Conservation (phyloP, 2,888 invertebrate genomes). For the Dicycla oo region DNA sequence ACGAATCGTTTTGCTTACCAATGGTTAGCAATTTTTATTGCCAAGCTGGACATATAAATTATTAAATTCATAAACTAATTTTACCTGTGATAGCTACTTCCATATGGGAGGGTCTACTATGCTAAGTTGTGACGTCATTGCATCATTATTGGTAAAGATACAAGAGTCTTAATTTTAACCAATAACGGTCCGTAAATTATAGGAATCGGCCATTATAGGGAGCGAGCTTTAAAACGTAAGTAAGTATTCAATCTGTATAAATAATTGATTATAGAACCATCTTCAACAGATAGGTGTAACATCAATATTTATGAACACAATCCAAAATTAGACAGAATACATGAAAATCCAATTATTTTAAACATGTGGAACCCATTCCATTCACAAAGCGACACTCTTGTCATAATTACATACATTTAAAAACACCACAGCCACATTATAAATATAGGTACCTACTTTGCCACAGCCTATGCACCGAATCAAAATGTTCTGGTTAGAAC, state of each 20-base stretch:
- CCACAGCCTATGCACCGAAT: constrained; percentile 8
- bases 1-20: too few relatives aligned
- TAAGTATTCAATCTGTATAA: constrained; percentile 35
- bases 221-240: constrained; percentile 14
- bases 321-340: constrained; percentile 32
- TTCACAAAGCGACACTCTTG: constrained; percentile 39
- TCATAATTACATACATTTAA: constrained; percentile 44
- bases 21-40: too few relatives aligned
- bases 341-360: constrained; percentile 41
- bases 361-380: constrained; percentile 47
- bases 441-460: too few relatives aligned
- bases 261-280: constrained; percentile 27
- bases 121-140: too few relatives aligned
- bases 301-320: constrained; percentile 47
- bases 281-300: constrained; percentile 14
- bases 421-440: constrained; percentile 17
- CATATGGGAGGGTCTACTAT: too few relatives aligned
- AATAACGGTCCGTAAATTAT: too few relatives aligned
- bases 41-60: too few relatives aligned
- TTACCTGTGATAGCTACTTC: too few relatives aligned
- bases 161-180: too few relatives aligned
- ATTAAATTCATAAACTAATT: too few relatives aligned
- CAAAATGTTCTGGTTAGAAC: constrained; percentile 36
- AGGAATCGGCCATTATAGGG: too few relatives aligned
- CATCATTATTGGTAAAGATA: too few relatives aligned